Percentiles rank a stretch among this genome's conserved stretches.
Conservation (phyloP, 2,113 vertebrate genomes). For the Columbina picui region DNA sequence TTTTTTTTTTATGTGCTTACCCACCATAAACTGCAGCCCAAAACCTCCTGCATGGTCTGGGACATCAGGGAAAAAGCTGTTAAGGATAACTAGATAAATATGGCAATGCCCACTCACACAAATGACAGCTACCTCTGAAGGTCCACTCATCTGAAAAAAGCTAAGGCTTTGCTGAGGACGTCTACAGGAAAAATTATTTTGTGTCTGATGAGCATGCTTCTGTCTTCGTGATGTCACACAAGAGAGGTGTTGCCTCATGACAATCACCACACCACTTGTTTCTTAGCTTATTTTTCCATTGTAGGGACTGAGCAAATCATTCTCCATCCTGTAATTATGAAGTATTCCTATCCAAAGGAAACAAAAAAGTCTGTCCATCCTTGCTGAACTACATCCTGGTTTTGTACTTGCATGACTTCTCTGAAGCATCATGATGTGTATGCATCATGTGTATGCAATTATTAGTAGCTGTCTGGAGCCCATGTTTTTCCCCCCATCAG, state of each 20-base stretch:
- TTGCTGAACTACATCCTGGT: neutral
- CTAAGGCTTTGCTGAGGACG: neutral
- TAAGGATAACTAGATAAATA: neutral
- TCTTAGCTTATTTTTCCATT: neutral
- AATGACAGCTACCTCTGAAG: neutral
- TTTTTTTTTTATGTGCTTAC: neutral
- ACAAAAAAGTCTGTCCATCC: neutral
- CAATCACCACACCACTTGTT: neutral
- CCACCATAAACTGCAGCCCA: neutral
- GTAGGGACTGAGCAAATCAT: neutral
- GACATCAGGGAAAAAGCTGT: neutral
- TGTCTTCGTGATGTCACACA: neutral
- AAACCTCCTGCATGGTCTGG: neutral
- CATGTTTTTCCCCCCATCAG: neutral
- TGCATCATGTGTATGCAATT: accelerated
- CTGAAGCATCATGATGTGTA: neutral
- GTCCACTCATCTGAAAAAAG: neutral
- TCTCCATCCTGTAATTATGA: neutral
- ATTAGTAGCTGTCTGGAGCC: neutral
- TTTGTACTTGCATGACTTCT: neutral
- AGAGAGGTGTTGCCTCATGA: neutral
- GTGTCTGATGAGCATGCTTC: neutral
- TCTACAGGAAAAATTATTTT: neutral
- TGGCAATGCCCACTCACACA: accelerated
- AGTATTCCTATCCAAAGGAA: neutral